Base-by-base conservation (phyloP, 1,140 invertebrate species). In the Drosophila mayri region DNA sequence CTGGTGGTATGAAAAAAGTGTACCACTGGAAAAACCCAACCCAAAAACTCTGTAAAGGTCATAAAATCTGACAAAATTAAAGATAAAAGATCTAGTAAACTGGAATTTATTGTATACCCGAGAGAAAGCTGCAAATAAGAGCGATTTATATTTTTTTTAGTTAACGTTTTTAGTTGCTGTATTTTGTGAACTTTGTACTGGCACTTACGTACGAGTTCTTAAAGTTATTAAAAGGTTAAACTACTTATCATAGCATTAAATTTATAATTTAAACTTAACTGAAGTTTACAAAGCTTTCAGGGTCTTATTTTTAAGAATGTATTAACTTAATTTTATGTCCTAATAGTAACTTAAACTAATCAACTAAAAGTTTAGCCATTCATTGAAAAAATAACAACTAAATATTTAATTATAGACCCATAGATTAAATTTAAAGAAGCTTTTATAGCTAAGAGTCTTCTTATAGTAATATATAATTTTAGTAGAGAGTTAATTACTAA, bases 21-120 rank as follows among this genome's bases (percentile, higher is more conserved):
- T 1, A 25, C 20, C 68, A n/a, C 20, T 6, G 35, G 35, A 25
- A 43, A 44, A 47, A 28, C 20, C 20, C 30, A 44, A 37, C 20
- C 10, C 28, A 60, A 30, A 43, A 43, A 18, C 50, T n/a, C 37
- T 37, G 50, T 37, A 72, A 14, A 71, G 68, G 63, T 62, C 55
- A 76, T 59, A 43, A 79, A 83, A 75, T 58, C 61, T 60, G 37
- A 37, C 10, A 41, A 70, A 66, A 60, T 72, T 47, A 47, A 75
- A 72, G 38, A n/a, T 37, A 50, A 57, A 43, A 44, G 41, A 55
- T 68, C 14, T 8, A 52, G 47, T 52, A 66, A 70, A 67, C n/a
- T 70, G 30, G 18, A 66, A 25, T 38, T 66, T 63, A 66, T 38
- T 11, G 1, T 37, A 37, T 22, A 54, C 61, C 44, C 46, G 11